phyloP scores from a whole-genome alignment of 2,888 invertebrate species.

The Cheilosia scutellata region DNA sequence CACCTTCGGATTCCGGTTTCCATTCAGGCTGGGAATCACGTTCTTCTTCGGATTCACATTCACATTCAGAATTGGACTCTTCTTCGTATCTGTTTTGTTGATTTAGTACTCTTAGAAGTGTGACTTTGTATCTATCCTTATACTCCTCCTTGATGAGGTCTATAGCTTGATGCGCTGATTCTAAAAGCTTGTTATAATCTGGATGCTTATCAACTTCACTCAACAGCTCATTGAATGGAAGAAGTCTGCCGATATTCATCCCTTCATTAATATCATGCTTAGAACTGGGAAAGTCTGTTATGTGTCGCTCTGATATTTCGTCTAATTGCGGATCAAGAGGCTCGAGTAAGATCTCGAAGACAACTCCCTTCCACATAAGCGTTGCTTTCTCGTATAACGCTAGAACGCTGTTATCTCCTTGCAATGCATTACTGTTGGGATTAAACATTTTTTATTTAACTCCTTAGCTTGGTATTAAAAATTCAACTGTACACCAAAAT shows the following conservation, averaged over 20 bases:
- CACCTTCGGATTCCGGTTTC: neutral
- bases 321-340: neutral
- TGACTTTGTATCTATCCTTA: neutral
- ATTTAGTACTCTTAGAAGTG: neutral
- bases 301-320: neutral
- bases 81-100: neutral
- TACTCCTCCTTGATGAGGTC: neutral
- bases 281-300: neutral
- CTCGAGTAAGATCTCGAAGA: conserved; percentile 7
- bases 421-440: too few species aligned
- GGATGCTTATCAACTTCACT: neutral
- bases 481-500: too few species aligned
- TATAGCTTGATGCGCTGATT: neutral
- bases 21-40: neutral
- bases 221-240: neutral
- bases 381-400: neutral
- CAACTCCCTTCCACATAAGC: neutral
- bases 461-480: too few species aligned
- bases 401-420: neutral
- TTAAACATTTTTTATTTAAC: too few species aligned
- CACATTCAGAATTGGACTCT: neutral
- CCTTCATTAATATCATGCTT: too few species aligned
- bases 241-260: neutral
- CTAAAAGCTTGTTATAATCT: neutral
- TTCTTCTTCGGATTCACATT: neutral